phyloP scores from a whole-genome alignment of 2,797 vertebrate genomes.

The Gallinago solitaria region DNA sequence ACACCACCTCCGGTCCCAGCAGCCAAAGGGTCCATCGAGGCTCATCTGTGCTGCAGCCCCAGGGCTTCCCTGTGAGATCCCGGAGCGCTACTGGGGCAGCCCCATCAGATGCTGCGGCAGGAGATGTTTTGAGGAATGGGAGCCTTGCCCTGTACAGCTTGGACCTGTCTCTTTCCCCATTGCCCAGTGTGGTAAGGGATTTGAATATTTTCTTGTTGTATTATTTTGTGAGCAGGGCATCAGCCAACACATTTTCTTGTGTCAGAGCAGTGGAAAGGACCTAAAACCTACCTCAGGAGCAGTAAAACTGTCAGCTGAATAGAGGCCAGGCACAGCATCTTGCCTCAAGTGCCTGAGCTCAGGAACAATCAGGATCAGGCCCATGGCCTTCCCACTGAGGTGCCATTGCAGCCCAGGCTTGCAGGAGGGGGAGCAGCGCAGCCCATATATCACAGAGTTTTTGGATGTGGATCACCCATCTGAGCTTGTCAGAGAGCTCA shows the following conservation, averaged over 20 bases:
- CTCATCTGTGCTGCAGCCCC: neutral
- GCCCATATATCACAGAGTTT: neutral
- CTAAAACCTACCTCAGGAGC: neutral
- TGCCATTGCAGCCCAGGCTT: neutral
- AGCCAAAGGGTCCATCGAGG: neutral
- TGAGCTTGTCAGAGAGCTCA: conserved; percentile 11
- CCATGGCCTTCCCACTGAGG: accelerated
- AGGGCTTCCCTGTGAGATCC: neutral
- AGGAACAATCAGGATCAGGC: neutral
- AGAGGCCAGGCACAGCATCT: neutral
- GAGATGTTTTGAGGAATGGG: neutral
- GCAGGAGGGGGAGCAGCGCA: accelerated
- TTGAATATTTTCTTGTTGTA: neutral
- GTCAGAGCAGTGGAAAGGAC: neutral
- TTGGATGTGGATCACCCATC: neutral
- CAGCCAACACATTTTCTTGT: neutral
- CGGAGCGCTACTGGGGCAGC: neutral
- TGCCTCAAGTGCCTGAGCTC: neutral
- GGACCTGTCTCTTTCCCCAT: neutral
- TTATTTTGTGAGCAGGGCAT: neutral
- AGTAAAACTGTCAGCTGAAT: neutral
- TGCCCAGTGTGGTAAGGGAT: neutral
- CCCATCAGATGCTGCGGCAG: accelerated
- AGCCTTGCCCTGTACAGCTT: neutral
- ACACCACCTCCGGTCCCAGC: neutral